These are phyloP conservation scores for Drosophila koepferae DNA, from an alignment of 2,888 invertebrate species.

Conservation along the genomic window DNA sequence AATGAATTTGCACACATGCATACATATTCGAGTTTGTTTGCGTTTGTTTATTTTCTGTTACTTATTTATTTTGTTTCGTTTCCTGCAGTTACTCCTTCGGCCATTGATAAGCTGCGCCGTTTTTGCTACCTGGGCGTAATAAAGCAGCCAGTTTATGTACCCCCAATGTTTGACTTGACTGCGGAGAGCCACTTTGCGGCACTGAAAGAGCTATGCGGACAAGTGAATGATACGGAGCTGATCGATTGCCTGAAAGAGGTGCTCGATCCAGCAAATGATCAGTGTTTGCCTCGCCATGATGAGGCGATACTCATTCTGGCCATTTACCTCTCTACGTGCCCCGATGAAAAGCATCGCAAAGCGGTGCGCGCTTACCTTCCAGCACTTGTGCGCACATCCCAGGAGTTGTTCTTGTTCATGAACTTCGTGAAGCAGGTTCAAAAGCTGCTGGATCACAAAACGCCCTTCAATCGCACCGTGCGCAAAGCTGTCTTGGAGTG, in stretches of 20 bases:
- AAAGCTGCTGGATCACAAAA: constrained; percentile 56
- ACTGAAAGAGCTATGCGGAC: constrained; percentile 51
- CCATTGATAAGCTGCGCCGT: constrained; percentile 62
- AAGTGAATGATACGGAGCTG: constrained; percentile 57
- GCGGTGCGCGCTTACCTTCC: constrained; percentile 66
- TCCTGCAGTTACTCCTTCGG: constrained; percentile 3
- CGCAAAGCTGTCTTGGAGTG: constrained; percentile 80
- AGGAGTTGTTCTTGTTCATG: constrained; percentile 79
- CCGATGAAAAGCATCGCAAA: constrained; percentile 59
- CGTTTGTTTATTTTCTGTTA: background rate
- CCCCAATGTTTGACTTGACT: constrained; percentile 38
- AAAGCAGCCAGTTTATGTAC: constrained; percentile 70
- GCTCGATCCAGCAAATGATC: constrained; percentile 40
- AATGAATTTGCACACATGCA: background rate
- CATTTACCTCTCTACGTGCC: constrained; percentile 62
- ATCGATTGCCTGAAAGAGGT: constrained; percentile 52
- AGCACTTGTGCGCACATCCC: constrained; percentile 59
- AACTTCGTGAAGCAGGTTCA: constrained; percentile 73
- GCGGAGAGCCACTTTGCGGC: constrained; percentile 44
- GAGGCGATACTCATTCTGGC: constrained; percentile 81
- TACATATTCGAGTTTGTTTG: background rate
- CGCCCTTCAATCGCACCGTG: constrained; percentile 74
- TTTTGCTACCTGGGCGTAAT: constrained; percentile 78
- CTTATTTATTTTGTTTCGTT: background rate
- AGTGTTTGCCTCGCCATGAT: constrained; percentile 74